Percentiles rank a stretch among this genome's conserved stretches.
Conservation (phyloP, 2,113 vertebrate species). For the Tachycineta bicolor region DNA sequence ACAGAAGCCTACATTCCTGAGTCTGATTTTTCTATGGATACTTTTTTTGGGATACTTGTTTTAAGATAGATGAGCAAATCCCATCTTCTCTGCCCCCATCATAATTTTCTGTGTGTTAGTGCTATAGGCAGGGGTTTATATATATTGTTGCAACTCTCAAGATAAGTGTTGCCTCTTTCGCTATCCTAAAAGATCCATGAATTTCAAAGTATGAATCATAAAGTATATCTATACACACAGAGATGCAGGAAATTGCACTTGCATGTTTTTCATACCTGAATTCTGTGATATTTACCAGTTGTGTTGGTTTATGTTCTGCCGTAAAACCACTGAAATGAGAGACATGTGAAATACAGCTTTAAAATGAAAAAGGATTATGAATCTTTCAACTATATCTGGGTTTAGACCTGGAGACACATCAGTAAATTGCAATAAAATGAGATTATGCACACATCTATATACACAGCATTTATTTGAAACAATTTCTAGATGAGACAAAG, state of each 20-base stretch:
- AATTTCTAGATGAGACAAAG: neutral
- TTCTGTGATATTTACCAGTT: neutral
- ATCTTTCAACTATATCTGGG: neutral
- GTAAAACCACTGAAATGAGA: constrained; percentile 13
- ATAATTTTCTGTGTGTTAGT: neutral
- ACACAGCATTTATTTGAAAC: neutral
- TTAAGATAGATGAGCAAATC: neutral
- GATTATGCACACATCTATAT: neutral
- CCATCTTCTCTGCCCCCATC: neutral
- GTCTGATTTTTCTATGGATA: neutral
- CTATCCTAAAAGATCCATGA: neutral
- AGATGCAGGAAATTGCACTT: neutral
- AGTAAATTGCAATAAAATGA: neutral
- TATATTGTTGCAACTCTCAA: neutral
- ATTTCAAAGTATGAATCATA: constrained; percentile 8
- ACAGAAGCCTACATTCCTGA: neutral
- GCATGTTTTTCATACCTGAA: neutral
- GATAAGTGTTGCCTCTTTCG: neutral
- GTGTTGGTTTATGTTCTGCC: neutral
- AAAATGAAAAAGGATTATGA: neutral
- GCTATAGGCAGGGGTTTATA: neutral
- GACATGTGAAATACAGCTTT: neutral
- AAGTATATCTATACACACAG: neutral
- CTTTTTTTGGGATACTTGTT: neutral
- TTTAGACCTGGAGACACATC: neutral